phyloP scores from a whole-genome alignment of 2,113 vertebrate genomes.

The Paramisgurnus dabryanus region DNA sequence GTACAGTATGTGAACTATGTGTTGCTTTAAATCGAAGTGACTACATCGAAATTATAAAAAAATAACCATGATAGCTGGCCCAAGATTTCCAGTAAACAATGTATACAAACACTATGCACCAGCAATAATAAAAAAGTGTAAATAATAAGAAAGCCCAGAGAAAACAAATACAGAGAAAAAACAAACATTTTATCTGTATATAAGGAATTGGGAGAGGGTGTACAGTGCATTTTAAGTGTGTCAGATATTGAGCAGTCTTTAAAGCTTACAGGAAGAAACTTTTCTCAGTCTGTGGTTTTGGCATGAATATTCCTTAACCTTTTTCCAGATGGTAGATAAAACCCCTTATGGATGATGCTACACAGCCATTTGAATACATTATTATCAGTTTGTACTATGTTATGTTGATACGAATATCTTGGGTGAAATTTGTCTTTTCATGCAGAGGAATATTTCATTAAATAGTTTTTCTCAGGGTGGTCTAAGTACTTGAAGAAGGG shows the following conservation, averaged over 20 bases:
- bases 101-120: not conserved
- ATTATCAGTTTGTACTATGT: not conserved
- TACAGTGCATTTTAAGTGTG: not conserved
- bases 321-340: slow-evolving; percentile 18
- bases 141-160: not conserved
- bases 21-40: not conserved
- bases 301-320: not conserved
- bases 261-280: slow-evolving; percentile 19
- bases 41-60: not conserved
- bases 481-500: not conserved
- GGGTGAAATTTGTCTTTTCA: not conserved
- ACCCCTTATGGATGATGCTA: not conserved
- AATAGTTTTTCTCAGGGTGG: not conserved
- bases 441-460: not conserved
- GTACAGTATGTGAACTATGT: no score
- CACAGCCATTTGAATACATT: not conserved
- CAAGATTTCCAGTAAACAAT: not conserved
- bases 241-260: slow-evolving; percentile 6
- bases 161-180: no score
- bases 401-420: slow-evolving; percentile 1
- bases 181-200: no score
- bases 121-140: not conserved
- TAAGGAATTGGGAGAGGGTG: not conserved
- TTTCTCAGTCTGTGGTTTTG: slow-evolving; percentile 21
- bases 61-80: not conserved